A percentile compares a stretch with the other conserved stretches of the same genome.
These are phyloP conservation scores for Dendropsophus ebraccatus DNA, from an alignment of 2,113 vertebrate genomes.

Conservation along the genomic window DNA sequence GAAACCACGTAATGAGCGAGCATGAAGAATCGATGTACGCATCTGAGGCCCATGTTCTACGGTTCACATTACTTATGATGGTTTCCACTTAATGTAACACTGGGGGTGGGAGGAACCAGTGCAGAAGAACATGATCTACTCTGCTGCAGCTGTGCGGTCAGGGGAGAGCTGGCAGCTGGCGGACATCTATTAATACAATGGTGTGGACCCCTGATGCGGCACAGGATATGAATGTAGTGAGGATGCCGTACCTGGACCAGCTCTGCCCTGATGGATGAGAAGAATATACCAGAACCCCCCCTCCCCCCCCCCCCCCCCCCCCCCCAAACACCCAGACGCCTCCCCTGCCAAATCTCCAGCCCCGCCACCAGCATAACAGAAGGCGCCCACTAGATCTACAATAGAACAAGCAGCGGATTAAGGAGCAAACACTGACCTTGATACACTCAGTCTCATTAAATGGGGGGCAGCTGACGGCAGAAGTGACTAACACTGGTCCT, in stretches of 20 bases:
- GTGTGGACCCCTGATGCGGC: no score
- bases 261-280: no score
- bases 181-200: no score
- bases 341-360: neutral
- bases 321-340: no score
- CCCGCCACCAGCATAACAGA: neutral
- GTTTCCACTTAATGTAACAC: neutral
- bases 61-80: neutral
- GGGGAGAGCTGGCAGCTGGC: neutral
- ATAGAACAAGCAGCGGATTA: neutral
- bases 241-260: no score
- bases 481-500: constrained; percentile 86
- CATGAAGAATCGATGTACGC: neutral
- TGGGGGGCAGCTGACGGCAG: constrained; percentile 90
- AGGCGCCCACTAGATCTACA: neutral
- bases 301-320: no score
- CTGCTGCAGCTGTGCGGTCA: neutral
- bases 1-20: neutral
- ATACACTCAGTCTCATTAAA: constrained; percentile 94
- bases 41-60: neutral
- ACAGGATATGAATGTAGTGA: no score
- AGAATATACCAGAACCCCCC: no score
- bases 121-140: neutral
- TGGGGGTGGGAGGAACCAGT: no score
- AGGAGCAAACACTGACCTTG: constrained; percentile 81